Evolutionary conservation across 2,797 vertebrate genomes (phyloP).

Genomic region (Schizothorax lantsangensis): DNA sequence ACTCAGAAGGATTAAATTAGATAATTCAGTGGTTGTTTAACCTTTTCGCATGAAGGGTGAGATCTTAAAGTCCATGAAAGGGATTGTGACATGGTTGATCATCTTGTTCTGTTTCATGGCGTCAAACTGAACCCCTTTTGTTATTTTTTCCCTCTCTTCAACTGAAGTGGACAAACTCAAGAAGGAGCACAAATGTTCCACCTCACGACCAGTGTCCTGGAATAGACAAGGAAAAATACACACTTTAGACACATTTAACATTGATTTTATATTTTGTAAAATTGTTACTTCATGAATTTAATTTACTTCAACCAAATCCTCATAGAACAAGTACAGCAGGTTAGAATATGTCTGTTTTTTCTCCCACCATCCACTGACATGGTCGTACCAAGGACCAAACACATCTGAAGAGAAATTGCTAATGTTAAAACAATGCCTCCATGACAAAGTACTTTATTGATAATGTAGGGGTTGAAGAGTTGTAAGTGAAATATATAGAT

Average conservation of each 20-base stretch:
- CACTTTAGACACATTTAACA: background rate
- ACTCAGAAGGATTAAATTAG: background rate
- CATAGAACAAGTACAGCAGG: conserved; percentile 84
- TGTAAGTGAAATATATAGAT: background rate
- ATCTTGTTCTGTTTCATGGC: conserved; percentile 83
- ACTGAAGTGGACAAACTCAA: conserved; percentile 72
- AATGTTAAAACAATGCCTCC: background rate
- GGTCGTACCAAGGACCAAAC: conserved; percentile 85
- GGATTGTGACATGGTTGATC: conserved; percentile 76
- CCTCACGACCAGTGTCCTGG: conserved; percentile 81
- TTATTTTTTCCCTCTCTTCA: conserved; percentile 71
- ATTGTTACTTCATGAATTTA: background rate
- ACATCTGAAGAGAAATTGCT: conserved; percentile 67
- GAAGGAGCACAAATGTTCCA: conserved; percentile 78
- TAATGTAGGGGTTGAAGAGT: background rate
- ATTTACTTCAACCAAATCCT: conserved; percentile 82
- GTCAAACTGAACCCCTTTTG: conserved; percentile 74
- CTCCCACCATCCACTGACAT: conserved; percentile 83
- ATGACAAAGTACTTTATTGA: background rate
- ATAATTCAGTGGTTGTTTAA: conserved; percentile 53
- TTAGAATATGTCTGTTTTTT: conserved; percentile 78
- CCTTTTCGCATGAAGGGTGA: conserved; percentile 91
- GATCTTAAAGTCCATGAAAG: conserved; percentile 74
- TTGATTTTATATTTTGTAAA: background rate
- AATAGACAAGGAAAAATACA: background rate